A percentile compares a stretch with the other conserved stretches of the same genome.
Conservation (phyloP, 2,113 vertebrate species). For the Centropus unirufus region DNA sequence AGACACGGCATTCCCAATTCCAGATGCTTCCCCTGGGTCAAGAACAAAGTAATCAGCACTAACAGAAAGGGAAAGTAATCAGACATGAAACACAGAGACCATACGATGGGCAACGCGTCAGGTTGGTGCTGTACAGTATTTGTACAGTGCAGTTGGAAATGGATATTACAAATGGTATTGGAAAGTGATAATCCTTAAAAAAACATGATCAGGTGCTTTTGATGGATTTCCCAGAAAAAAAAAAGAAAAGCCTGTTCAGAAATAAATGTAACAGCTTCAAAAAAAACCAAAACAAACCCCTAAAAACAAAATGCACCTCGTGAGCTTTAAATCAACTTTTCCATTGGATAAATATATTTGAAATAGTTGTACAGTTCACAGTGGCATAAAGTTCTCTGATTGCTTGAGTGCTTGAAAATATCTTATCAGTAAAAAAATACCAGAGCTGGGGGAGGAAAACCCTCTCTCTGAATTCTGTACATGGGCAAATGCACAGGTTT, state of each 20-base stretch:
- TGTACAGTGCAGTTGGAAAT: slow-evolving; percentile 15
- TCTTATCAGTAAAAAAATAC: slow-evolving; percentile 83
- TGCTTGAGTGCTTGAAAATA: slow-evolving; percentile 80
- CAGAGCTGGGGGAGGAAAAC: slow-evolving; percentile 80
- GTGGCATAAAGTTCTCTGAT: slow-evolving; percentile 74
- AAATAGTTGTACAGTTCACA: slow-evolving; percentile 74
- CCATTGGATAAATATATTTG: slow-evolving; percentile 78
- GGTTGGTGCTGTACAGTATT: background rate
- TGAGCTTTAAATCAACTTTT: slow-evolving; percentile 64
- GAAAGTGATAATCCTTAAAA: slow-evolving; percentile 13
- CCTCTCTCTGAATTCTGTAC: slow-evolving; percentile 79
- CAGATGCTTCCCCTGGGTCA: slow-evolving; percentile 19
- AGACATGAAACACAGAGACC: slow-evolving; percentile 30
- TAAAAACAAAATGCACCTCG: slow-evolving; percentile 35
- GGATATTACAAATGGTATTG: slow-evolving; percentile 14
- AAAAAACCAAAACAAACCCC: background rate
- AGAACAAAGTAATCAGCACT: slow-evolving; percentile 27
- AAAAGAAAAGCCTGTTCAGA: slow-evolving; percentile 9
- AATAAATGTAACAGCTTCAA: slow-evolving; percentile 55
- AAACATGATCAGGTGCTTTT: background rate
- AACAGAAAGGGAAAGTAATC: slow-evolving; percentile 15
- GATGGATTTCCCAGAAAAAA: slow-evolving; percentile 3
- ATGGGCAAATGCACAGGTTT: slow-evolving; percentile 69
- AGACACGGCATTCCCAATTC: slow-evolving; percentile 52
- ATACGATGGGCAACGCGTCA: background rate